Base-by-base conservation (phyloP, 2,888 invertebrate species). In the Fissipunctia ypsillon region DNA sequence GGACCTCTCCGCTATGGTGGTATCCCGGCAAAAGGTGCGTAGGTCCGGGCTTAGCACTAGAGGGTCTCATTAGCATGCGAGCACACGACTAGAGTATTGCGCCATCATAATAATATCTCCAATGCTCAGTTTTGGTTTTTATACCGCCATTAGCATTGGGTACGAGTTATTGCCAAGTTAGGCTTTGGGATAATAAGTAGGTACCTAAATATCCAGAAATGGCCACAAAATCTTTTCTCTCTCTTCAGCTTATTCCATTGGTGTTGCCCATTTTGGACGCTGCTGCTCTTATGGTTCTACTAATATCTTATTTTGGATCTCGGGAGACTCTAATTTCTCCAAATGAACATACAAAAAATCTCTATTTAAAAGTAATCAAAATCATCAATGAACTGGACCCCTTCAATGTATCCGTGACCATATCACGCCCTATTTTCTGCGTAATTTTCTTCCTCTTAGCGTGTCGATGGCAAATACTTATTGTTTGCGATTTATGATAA, bases 11-110 rank as follows among this genome's bases (percentile, higher is more conserved):
- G 41, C 0, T 35, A n/a, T n/a, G n/a, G 19, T 45, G 48, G 31
- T 41, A 31, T 16, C 38, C 12, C 14, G 16, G 57, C 12, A 28
- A 52, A 79, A 54, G 31, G 25, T 12, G 31, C 10, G 22, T 22
- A 25, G 12, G 56, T 45, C 61, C 19, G 25, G 35, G 64, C 14
- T 64, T 63, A n/a, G 52, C 16, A 28, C n/a, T 31, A 14, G 28
- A 43, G n/a, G 43, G 50, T 43, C 50, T 56, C 38, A 79, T 81
- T 76, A 81, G 31, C 61, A 79, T 79, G 69, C 57, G 41, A 16
- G 9, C 14, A 31, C 69, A 76, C 65, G 65, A 22, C 14, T 38
- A 31, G 61, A 45, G 10, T 22, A 50, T 52, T 52, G 38, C 14
- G 14, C 1, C 19, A 22, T 28, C 41, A 41, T 71, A 48, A 22